Base-by-base conservation (phyloP, 2,888 invertebrate species). In the Scaptomyza cyrtandrae region DNA sequence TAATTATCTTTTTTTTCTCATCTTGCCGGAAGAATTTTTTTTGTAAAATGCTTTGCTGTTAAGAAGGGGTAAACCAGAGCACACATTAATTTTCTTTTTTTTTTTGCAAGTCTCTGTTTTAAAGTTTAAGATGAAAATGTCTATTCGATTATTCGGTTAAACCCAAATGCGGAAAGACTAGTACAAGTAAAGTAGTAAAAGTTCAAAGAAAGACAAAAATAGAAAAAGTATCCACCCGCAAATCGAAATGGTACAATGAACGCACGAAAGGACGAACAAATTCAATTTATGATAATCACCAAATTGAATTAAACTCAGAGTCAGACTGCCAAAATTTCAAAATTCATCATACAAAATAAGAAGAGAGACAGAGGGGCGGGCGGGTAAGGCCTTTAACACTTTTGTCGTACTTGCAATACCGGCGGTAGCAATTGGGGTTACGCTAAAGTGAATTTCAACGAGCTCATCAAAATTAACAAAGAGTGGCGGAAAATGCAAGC, bases 381-480 rank as follows among this genome's bases (percentile, higher is more conserved):
- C 9, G 11, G 35, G 14, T 4, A 1, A n/a, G 52, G 14, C 59
- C 68, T 75, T 80, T 75, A 85, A 87, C 87, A 89, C 86, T 85
- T 87, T 85, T 69, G 62, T 70, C 50, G 56, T 29, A 29, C 29
- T 57, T 37, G n/a, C 33, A 11, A 41, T 16, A 27, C 9, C 37
- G 5, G 7, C 6, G 52, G 37, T 14, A 39, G 14, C 39, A 43
- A 39, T 29, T 33, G 69, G 59, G 61, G 67, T 54, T 62, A 61
- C 60, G 80, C 67, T 65, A 80, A 83, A 75, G 84, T 83, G 77
- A 78, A 73, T 87, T 70, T 80, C 76, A 86, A 80, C 87, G 79
- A 87, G 83, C 75, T 71, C 88, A 78, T 79, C 37, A 86, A 89
- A 89, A 89, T 89, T 88, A 90, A 90, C 90, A 88, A 74, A 61